A percentile compares a stretch with the other conserved stretches of the same genome.
These are phyloP conservation scores for Maniola jurtina DNA, from an alignment of 1,140 invertebrate species.

Conservation along the genomic window DNA sequence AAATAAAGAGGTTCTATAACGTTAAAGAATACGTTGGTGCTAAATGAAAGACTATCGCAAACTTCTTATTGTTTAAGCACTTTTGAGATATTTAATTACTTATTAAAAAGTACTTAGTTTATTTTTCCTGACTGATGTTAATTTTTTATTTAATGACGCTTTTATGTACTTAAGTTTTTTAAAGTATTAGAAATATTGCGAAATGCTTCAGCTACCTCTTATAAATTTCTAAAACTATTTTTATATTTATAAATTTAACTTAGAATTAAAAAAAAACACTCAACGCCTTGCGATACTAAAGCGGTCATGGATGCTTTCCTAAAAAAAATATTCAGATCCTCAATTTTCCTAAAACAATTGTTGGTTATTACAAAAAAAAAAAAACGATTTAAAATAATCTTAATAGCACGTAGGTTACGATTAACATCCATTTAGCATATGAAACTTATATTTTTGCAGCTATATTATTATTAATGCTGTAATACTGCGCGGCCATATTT, in stretches of 20 bases:
- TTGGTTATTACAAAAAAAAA: conserved; percentile 54
- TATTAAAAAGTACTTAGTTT: conserved; percentile 24
- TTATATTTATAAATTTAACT: conserved; percentile 55
- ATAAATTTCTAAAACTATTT: conserved; percentile 68
- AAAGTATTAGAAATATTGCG: conserved; percentile 39
- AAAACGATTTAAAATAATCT: conserved; percentile 50
- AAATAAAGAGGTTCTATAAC: conserved; percentile 25
- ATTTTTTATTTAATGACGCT: conserved; percentile 22
- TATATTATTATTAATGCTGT: conserved; percentile 53
- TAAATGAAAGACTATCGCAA: conserved; percentile 28
- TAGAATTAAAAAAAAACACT: conserved; percentile 36
- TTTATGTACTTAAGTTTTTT: conserved; percentile 55
- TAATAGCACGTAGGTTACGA: conserved; percentile 58
- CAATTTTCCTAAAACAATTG: conserved; percentile 63
- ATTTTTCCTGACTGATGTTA: conserved; percentile 20
- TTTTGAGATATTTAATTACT: conserved; percentile 11
- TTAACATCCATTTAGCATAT: conserved; percentile 48
- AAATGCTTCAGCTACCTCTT: conserved; percentile 68
- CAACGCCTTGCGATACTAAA: conserved; percentile 42
- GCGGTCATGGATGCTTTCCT: conserved; percentile 46
- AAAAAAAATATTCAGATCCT: conserved; percentile 53
- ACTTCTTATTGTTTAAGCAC: conserved; percentile 24
- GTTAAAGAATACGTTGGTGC: conserved; percentile 25
- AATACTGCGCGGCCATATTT: conserved; percentile 57
- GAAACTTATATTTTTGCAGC: conserved; percentile 64